Percentiles rank a stretch among this genome's conserved stretches.
Evolutionary conservation across 2,888 invertebrate species (phyloP).

Genomic region (Allolobophora icterica): DNA sequence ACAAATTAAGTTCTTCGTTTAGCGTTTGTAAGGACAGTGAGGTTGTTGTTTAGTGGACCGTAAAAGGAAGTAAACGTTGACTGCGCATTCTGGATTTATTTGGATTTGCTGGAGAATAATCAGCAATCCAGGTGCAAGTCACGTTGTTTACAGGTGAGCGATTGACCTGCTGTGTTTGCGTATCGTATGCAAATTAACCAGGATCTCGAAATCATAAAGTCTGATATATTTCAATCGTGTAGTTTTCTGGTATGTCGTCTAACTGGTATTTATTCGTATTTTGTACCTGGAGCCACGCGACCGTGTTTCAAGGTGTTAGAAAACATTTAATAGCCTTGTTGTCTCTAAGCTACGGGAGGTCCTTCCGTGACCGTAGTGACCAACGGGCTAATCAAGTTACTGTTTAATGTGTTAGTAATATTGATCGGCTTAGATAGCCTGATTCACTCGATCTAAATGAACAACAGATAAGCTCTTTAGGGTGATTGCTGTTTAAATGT

Average conservation of each 20-base stretch:
- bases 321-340: background rate
- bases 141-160: background rate
- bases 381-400: background rate
- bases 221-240: background rate
- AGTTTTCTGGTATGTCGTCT: background rate
- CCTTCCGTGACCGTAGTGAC: background rate
- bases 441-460: background rate
- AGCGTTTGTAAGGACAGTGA: background rate
- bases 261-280: background rate
- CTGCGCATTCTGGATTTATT: background rate
- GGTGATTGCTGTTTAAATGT: background rate
- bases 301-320: background rate
- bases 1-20: background rate
- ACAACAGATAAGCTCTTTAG: background rate
- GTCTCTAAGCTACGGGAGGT: background rate
- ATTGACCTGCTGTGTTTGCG: background rate
- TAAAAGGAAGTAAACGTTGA: background rate
- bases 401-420: background rate
- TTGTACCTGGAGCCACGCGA: background rate
- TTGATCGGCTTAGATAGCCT: too few species aligned
- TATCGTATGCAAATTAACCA: background rate
- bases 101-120: background rate
- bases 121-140: background rate
- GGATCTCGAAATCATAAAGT: background rate
- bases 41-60: background rate